Percentiles rank a stretch among this genome's conserved stretches.
phyloP scores from a whole-genome alignment of 2,888 invertebrate genomes.

The Mimas tiliae region DNA sequence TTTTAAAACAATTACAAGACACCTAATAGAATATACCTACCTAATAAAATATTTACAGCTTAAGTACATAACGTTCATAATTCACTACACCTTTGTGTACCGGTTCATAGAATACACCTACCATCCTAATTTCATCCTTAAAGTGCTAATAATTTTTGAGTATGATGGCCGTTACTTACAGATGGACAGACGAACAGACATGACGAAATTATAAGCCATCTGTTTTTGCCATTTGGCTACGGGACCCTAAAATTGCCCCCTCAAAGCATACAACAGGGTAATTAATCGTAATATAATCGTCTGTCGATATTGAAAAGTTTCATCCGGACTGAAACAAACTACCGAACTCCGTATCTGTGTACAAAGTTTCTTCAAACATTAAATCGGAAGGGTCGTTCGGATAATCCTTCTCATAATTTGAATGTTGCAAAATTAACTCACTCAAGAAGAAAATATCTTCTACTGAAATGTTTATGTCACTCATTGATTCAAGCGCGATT shows the following conservation, averaged over 20 bases:
- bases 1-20: too few relatives aligned
- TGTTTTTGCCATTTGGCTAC: too few relatives aligned
- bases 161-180: too few relatives aligned
- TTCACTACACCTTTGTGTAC: too few relatives aligned
- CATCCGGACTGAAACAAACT: slow-evolving; percentile 5
- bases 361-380: slow-evolving; percentile 18
- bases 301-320: slow-evolving; percentile 6
- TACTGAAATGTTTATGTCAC: neutral
- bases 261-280: neutral
- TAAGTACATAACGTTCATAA: too few relatives aligned
- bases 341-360: slow-evolving; percentile 1
- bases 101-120: too few relatives aligned
- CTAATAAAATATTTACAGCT: too few relatives aligned
- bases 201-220: too few relatives aligned
- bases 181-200: too few relatives aligned
- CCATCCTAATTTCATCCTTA: too few relatives aligned
- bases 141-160: too few relatives aligned
- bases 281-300: neutral
- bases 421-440: slow-evolving; percentile 8
- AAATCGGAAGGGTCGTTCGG: slow-evolving; percentile 12
- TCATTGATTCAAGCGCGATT: neutral
- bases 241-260: neutral
- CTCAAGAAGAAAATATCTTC: neutral
- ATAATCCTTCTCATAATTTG: slow-evolving; percentile 12
- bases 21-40: too few relatives aligned